Percentiles rank a stretch among this genome's conserved stretches.
phyloP scores from a whole-genome alignment of 2,888 invertebrate species.

The Marronus borbonicus region DNA sequence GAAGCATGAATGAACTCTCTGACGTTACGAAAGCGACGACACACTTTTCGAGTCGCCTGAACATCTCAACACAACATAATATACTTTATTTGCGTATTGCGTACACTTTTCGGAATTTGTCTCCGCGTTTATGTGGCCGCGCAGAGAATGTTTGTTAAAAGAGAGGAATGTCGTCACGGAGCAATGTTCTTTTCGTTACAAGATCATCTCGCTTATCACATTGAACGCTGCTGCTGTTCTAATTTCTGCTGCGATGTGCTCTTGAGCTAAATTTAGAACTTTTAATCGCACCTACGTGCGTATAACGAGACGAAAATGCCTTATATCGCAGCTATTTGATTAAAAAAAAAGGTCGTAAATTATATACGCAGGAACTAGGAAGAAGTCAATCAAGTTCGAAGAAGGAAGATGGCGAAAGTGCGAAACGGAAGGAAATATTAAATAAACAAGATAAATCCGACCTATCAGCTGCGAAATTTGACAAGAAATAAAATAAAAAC shows the following conservation, averaged over 20 bases:
- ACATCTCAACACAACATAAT: background rate
- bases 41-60: slow-evolving; percentile 14
- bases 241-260: slow-evolving; percentile 3
- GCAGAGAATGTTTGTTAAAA: background rate
- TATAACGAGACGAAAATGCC: background rate
- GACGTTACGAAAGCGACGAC: slow-evolving; percentile 29
- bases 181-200: slow-evolving; percentile 13
- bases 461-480: no score
- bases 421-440: no score
- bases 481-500: no score
- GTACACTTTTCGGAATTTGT: slow-evolving; percentile 17
- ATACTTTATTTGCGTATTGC: background rate
- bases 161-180: slow-evolving; percentile 9
- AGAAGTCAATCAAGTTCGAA: no score
- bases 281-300: background rate
- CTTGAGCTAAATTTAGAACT: slow-evolving; percentile 22
- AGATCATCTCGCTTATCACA: slow-evolving; percentile 11
- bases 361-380: no score
- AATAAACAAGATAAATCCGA: no score
- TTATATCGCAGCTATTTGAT: no score
- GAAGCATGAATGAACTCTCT: slow-evolving; percentile 34
- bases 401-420: no score
- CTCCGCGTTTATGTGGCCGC: background rate
- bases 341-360: no score
- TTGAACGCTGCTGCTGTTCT: background rate